Conservation (phyloP, 2,113 vertebrate species). For the Naja naja region DNA sequence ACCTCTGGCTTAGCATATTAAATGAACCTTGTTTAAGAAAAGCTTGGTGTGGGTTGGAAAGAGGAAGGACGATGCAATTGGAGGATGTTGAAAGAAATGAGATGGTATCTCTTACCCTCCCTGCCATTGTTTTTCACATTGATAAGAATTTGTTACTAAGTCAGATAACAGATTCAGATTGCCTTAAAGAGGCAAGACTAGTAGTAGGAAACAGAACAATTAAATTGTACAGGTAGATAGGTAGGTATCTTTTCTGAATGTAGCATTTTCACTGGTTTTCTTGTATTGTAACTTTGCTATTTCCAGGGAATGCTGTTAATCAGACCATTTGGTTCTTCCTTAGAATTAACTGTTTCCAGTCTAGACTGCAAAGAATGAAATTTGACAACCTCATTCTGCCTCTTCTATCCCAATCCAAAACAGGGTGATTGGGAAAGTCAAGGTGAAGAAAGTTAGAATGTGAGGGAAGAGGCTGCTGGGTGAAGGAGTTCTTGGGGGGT, state of each 20-base stretch:
- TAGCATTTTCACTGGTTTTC: neutral
- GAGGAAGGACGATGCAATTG: neutral
- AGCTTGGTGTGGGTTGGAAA: neutral
- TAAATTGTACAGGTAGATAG: neutral
- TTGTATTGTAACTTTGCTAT: neutral
- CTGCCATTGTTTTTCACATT: neutral
- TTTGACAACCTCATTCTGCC: neutral
- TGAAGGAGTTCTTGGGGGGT: neutral
- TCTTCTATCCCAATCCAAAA: neutral
- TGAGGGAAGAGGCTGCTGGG: neutral
- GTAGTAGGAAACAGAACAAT: neutral
- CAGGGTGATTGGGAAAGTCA: neutral
- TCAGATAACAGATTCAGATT: neutral
- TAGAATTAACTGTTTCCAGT: neutral
- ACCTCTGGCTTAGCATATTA: neutral
- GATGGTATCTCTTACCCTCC: neutral
- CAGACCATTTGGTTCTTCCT: neutral
- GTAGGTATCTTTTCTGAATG: neutral
- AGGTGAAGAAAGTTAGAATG: neutral
- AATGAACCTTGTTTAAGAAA: neutral
- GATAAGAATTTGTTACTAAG: neutral
- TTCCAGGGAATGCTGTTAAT: neutral
- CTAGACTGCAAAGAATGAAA: neutral
- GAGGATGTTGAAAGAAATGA: neutral
- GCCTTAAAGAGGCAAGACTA: neutral